Conservation (phyloP, 2,113 vertebrate species). For the Steatornis caripensis region DNA sequence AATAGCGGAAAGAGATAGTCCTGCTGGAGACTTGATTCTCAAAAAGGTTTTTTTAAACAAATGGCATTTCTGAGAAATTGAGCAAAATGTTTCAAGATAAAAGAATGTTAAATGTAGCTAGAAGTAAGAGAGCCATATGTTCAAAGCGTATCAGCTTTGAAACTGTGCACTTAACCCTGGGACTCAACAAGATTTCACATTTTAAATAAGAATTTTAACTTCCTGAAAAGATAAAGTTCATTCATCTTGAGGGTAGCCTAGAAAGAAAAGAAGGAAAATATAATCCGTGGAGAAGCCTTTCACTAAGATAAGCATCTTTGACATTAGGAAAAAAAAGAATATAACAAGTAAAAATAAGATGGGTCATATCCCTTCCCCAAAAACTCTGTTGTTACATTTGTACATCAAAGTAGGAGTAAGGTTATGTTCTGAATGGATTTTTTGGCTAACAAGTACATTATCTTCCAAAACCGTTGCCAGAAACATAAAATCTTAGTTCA, state of each 20-base stretch:
- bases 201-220: conserved; percentile 42
- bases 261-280: background rate
- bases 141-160: background rate
- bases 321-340: background rate
- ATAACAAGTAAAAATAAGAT: background rate
- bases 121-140: conserved; percentile 55
- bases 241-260: background rate
- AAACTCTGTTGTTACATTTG: background rate
- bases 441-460: conserved; percentile 44
- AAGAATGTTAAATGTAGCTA: conserved; percentile 54
- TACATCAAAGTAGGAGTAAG: conserved; percentile 40
- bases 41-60: conserved; percentile 8
- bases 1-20: background rate
- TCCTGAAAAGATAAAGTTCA: conserved; percentile 36
- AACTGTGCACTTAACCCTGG: conserved; percentile 24
- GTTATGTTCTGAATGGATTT: conserved; percentile 23
- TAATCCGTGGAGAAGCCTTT: background rate
- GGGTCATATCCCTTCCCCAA: background rate
- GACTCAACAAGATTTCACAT: conserved; percentile 33
- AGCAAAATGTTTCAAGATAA: conserved; percentile 50
- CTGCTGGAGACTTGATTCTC: background rate
- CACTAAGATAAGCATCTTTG: conserved; percentile 23
- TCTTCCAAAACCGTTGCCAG: conserved; percentile 23
- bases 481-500: conserved; percentile 38
- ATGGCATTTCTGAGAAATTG: conserved; percentile 42